Evolutionary conservation across 2,797 vertebrate species (phyloP), one percentile per base, ranked within the genome.

Genomic region (Xenentodon cancila): DNA sequence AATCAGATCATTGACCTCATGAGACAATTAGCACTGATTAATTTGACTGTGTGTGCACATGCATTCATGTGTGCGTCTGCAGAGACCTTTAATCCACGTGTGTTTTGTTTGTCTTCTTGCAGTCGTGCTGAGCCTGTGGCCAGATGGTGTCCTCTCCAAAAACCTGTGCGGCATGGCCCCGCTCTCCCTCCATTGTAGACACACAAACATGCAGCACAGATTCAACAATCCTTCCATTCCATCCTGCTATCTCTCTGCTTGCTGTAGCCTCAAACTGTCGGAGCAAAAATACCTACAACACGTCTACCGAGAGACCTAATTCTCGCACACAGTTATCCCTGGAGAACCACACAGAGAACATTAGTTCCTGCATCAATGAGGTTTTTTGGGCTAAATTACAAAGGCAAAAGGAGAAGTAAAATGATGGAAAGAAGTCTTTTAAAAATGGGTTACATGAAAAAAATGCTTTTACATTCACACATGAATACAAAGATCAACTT

Each of bases 181-280:
- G 47, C 40, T 19, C 50, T 47, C 30, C 25, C 21, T 18, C 40
- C 8, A 16, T 42, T 34, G 0, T 57, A 6, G 46, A 48, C 53
- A 44, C 17, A 66, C 58, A 62, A 59, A 60, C 64, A 60, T 48
- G 64, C 21, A 59, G 49, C 60, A 48, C 15, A 54, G 5, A 52
- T 13, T 68, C 50, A 43, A 47, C 21, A 47, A 56, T 50, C 58
- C 47, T 64, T 64, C 69, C 69, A 50, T 68, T 48, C 45, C 40
- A 47, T 73, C 59, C 47, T 42, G 15, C 78, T 57, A 53, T 75
- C 55, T 74, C 57, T 63, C 47, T 53, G 71, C 66, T 79, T 66
- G 45, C 82, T 73, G 51, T 88, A 89, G 84, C 84, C 87, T 75
- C 74, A 90, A 90, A 90, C 84, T 88, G 82, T 90, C 79, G 64